A percentile compares a stretch with the other conserved stretches of the same genome.
phyloP scores from a whole-genome alignment of 2,888 invertebrate genomes.

The Polydrusus cervinus region DNA sequence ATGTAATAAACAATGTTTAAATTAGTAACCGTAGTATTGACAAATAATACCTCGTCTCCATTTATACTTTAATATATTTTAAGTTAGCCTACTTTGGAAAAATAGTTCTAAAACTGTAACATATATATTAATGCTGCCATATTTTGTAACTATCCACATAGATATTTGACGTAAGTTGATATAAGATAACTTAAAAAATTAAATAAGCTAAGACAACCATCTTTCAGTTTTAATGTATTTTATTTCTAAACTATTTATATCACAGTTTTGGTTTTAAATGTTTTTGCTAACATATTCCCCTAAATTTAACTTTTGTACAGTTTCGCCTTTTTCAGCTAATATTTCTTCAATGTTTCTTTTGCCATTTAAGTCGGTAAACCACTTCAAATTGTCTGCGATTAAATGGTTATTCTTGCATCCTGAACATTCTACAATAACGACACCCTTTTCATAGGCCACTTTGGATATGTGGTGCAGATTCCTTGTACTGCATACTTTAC shows the following conservation, averaged over 20 bases:
- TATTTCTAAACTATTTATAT: neutral
- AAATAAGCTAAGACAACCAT: neutral
- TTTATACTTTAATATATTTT: neutral
- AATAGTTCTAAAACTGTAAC: neutral
- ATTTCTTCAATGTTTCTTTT: constrained; percentile 93
- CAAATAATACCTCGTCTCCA: too few species aligned
- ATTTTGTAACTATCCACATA: neutral
- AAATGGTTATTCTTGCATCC: constrained; percentile 93
- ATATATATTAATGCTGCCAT: constrained; percentile 6
- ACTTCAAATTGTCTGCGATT: constrained; percentile 96
- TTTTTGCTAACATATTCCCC: constrained; percentile 55
- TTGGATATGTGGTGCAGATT: constrained; percentile 89
- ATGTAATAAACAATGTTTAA: neutral
- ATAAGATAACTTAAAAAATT: constrained; percentile 3
- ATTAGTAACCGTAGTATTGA: neutral
- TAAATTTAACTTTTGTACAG: constrained; percentile 75
- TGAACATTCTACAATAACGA: constrained; percentile 92
- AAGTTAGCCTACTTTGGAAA: constrained; percentile 10
- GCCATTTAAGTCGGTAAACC: constrained; percentile 89
- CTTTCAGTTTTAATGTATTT: neutral
- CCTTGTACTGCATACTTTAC: constrained; percentile 88
- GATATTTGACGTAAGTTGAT: neutral
- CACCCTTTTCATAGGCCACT: constrained; percentile 88
- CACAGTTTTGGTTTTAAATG: neutral
- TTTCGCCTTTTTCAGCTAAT: constrained; percentile 90